Evolutionary conservation across 2,888 invertebrate genomes (phyloP), one percentile per base, ranked within the genome.

Genomic region (Stenodema calcarata): DNA sequence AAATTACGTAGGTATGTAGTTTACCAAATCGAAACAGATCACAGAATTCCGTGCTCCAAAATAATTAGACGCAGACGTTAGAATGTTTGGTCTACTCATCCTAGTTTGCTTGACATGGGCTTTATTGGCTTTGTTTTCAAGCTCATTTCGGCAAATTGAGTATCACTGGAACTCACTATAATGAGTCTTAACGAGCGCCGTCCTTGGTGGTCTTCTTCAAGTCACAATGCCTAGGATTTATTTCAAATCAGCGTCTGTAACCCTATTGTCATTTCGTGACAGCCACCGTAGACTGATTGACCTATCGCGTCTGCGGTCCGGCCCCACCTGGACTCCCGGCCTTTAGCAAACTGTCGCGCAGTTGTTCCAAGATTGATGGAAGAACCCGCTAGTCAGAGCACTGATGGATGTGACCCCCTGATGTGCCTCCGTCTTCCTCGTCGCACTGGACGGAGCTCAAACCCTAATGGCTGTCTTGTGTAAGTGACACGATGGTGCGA

Each of bases 291-390:
- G 73, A 73, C 73, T 35, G 73, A 73, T 73, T 73, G 73, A 73
- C 73, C 73, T 73, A 73, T 73, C 73, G 73, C 73, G 73, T 35
- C 73, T 41, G 18, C 23, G 35, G 73, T 41, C 16, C 28, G 41
- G 35, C 41, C 73, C 73, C 73, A 73, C 73, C 73, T 73, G 73
- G 73, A 35, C 73, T 73, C 70, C 70, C 62, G 27, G 78, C 78
- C 50, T 80, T 80, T 50, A 80, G 50, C 80, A 54, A 54, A 80
- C 80, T 80, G 80, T 80, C 47, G 30, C 50, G 47, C 47, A 23
- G 47, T 80, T 80, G 80, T 80, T 80, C 80, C 50, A 80, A 80
- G 80, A 80, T 80, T 80, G 80, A 80, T 80, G 80, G 80, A 44
- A 44, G 50, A 80, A 80, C 80, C 73, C 73, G 35, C 73, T 41